A percentile compares a stretch with the other conserved stretches of the same genome.
Evolutionary conservation across 2,888 invertebrate genomes (phyloP).

Genomic region (Cosmopolites sordidus): DNA sequence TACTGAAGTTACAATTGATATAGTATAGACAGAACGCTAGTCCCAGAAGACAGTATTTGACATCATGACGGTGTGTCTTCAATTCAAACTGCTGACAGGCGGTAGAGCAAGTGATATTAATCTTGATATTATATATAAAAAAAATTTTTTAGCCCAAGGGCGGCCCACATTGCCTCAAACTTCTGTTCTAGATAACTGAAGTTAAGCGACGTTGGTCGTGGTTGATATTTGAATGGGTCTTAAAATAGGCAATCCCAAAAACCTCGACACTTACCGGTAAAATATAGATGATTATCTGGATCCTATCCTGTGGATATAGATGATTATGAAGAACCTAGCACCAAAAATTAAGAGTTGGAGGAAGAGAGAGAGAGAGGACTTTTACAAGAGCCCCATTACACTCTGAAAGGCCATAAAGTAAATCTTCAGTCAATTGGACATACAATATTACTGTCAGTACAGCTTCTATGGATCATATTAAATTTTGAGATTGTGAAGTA

Average conservation of each 20-base stretch:
- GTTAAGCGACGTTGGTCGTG: too few relatives aligned
- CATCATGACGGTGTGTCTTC: constrained; percentile 97
- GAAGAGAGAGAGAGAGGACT: too few relatives aligned
- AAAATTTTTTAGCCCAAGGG: too few relatives aligned
- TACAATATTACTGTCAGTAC: constrained; percentile 74
- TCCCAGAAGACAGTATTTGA: constrained; percentile 86
- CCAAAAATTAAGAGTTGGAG: constrained; percentile 38
- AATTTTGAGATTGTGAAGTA: constrained; percentile 85
- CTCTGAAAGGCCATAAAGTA: constrained; percentile 85
- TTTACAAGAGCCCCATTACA: constrained; percentile 67
- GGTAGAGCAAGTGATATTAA: too few relatives aligned
- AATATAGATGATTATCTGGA: too few relatives aligned
- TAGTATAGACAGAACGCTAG: constrained; percentile 84
- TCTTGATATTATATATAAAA: too few relatives aligned
- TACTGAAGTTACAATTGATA: constrained; percentile 77
- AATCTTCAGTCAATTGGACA: constrained; percentile 83
- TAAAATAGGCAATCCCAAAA: too few relatives aligned
- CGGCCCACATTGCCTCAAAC: too few relatives aligned
- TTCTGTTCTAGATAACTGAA: too few relatives aligned
- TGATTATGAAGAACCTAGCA: constrained; percentile 40
- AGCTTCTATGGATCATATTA: constrained; percentile 94
- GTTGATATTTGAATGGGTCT: too few relatives aligned
- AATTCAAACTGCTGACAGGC: constrained; percentile 35
- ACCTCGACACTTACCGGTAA: too few relatives aligned
- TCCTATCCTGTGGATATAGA: constrained; percentile 57